A percentile compares a stretch with the other conserved stretches of the same genome.
These are phyloP conservation scores for Pavo muticus DNA, from an alignment of 2,113 vertebrate species.

Conservation along the genomic window DNA sequence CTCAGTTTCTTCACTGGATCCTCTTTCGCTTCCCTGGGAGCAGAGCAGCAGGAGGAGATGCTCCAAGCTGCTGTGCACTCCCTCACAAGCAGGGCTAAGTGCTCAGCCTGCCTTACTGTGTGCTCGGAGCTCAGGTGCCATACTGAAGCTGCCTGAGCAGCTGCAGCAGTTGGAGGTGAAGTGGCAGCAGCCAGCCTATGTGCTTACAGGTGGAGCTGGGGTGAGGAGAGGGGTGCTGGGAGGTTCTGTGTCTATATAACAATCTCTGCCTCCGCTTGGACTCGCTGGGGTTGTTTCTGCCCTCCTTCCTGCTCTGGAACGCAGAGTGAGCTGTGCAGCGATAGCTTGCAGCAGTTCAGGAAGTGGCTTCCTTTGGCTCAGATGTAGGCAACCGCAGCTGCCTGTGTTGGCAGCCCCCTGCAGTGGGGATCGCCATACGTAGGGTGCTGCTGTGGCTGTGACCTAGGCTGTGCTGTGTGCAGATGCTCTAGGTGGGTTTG, in stretches of 20 bases:
- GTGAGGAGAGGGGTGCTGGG: neutral
- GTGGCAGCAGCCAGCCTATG: neutral
- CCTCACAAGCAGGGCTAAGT: neutral
- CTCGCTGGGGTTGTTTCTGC: neutral
- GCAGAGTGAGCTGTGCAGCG: neutral
- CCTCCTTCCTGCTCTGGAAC: neutral
- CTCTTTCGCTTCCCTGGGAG: neutral
- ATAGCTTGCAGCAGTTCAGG: neutral
- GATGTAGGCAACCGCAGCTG: neutral
- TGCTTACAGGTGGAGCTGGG: neutral
- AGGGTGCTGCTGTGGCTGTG: rapidly evolving
- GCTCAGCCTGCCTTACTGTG: neutral
- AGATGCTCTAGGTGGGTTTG: neutral
- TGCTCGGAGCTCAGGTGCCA: neutral
- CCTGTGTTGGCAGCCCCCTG: neutral
- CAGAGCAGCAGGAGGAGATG: neutral
- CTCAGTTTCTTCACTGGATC: neutral
- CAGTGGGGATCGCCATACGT: rapidly evolving
- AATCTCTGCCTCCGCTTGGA: neutral
- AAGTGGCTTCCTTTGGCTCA: neutral
- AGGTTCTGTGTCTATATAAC: neutral
- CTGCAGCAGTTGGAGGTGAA: neutral
- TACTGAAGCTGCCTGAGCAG: neutral
- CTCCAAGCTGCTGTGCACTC: neutral
- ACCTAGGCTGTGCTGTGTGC: neutral